Percentiles rank a stretch among this genome's conserved stretches.
Conservation (phyloP, 2,113 vertebrate genomes). For the Lepisosteus oculatus region DNA sequence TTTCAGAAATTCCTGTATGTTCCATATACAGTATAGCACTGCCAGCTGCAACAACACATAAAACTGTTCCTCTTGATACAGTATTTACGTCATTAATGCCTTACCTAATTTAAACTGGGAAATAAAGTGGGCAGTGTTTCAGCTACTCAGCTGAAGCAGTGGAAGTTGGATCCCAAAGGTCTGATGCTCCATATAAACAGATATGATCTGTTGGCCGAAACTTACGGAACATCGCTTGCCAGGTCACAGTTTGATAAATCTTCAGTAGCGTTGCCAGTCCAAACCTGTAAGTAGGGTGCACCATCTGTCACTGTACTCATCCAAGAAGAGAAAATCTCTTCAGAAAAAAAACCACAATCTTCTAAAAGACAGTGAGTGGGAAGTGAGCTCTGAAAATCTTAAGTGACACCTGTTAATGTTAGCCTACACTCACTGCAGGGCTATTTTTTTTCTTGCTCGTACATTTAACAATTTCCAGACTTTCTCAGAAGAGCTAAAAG, state of each 20-base stretch:
- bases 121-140: neutral
- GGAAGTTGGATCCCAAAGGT: constrained; percentile 42
- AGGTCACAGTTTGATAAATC: constrained; percentile 47
- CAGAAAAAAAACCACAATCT: constrained; percentile 5
- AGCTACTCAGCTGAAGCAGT: constrained; percentile 29
- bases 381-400: neutral
- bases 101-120: too few relatives aligned
- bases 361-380: constrained; percentile 5
- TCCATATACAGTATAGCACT: too few relatives aligned
- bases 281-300: constrained; percentile 20
- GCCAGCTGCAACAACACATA: too few relatives aligned
- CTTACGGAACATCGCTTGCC: constrained; percentile 35
- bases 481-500: constrained; percentile 25
- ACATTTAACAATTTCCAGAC: neutral
- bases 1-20: too few relatives aligned
- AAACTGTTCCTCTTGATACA: too few relatives aligned
- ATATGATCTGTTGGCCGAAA: constrained; percentile 47
- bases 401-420: constrained; percentile 9
- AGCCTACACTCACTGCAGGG: neutral
- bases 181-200: constrained; percentile 43
- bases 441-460: neutral
- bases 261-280: constrained; percentile 41
- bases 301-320: constrained; percentile 48
- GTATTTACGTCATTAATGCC: too few relatives aligned
- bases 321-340: constrained; percentile 49